Base-by-base conservation (phyloP, 1,140 invertebrate genomes). In the Ectropis grisescens region DNA sequence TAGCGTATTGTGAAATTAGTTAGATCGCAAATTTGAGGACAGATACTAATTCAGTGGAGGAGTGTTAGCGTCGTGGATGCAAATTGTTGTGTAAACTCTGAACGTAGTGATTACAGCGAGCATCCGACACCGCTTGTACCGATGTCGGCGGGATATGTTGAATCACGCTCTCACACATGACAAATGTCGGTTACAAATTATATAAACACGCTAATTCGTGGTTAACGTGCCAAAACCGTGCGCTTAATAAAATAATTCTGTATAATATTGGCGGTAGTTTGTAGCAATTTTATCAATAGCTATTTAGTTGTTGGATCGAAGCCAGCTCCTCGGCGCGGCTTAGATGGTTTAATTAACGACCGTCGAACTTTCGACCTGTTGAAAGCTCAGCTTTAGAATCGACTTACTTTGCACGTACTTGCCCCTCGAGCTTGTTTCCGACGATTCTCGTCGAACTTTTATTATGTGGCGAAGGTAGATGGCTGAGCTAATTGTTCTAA, bases 291-390 rank as follows among this genome's bases (percentile, higher is more conserved):
- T 65, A 74, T 78, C 64, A 75, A 74, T 69, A 71, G 47, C 41
- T 39, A n/a, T n/a, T n/a, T n/a, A 45, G 50, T 49, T 33, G 56
- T 62, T 80, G 75, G 75, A 55, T 37, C 33, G 55, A 41, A 29
- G 69, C 74, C 74, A 79, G 61, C 35, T 64, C 51, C 54, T 58
- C 59, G 53, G 52, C 50, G 45, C 47, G 64, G 54, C 66, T 69
- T 64, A 72, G 69, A 76, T 66, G 69, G 59, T 80, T 76, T 80
- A 80, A 80, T 80, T 76, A 72, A 74, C 74, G 71, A 74, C 41
- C 68, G 68, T 67, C 61, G 69, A 79, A 76, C 74, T 76, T 74
- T 68, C 55, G 67, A 79, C 75, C 71, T 80, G 75, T 80, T 80
- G 75, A 80, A 75, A 76, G 61, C 64, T 41, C 47, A 46, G 69